These are phyloP conservation scores for Alaudala cheleensis DNA, from an alignment of 2,113 vertebrate species.

Conservation along the genomic window DNA sequence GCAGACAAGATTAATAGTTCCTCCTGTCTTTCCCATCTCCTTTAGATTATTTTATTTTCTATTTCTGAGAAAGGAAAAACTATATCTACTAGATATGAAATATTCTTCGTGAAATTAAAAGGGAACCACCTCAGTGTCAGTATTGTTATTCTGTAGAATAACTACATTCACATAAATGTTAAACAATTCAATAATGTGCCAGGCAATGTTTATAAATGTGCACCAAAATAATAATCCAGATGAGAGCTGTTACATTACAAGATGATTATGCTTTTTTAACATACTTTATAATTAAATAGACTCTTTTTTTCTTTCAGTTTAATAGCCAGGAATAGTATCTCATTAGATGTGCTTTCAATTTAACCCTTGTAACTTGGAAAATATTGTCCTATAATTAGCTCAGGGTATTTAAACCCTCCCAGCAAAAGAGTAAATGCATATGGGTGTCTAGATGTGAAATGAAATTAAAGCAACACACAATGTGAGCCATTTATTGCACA, in stretches of 20 bases:
- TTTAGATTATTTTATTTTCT: background rate
- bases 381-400: conserved; percentile 58
- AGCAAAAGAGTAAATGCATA: conserved; percentile 42
- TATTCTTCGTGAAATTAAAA: background rate
- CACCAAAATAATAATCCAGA: conserved; percentile 41
- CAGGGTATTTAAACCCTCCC: conserved; percentile 35
- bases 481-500: background rate
- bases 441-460: conserved; percentile 29
- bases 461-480: background rate
- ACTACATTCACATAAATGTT: background rate
- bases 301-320: conserved; percentile 15
- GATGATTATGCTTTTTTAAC: conserved; percentile 17
- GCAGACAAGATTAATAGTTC: background rate
- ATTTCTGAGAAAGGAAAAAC: background rate
- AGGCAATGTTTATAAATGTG: conserved; percentile 5
- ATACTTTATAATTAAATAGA: conserved; percentile 53
- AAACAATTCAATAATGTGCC: conserved; percentile 3
- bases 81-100: background rate
- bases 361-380: conserved; percentile 36
- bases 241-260: conserved; percentile 9
- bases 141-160: background rate
- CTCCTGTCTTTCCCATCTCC: background rate
- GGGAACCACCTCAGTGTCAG: background rate
- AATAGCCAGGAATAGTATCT: conserved; percentile 47
- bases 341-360: conserved; percentile 54